phyloP scores from a whole-genome alignment of 2,888 invertebrate genomes.

The Drosophila macrospina region DNA sequence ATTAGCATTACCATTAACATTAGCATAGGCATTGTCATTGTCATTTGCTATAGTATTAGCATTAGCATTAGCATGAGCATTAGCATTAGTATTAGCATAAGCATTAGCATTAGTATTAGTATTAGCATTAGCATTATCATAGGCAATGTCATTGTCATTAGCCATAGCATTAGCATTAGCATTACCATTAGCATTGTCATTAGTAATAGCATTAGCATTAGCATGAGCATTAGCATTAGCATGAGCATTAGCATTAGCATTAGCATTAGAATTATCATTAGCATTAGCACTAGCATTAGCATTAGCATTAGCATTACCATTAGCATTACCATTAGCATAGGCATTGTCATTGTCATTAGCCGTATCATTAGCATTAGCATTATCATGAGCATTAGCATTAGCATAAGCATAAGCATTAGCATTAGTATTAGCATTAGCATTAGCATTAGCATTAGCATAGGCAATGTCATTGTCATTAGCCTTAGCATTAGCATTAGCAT shows the following conservation, averaged over 20 bases:
- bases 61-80: constrained; percentile 3
- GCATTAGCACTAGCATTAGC: background rate
- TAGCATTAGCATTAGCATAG: background rate
- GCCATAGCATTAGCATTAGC: background rate
- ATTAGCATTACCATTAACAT: background rate
- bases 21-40: background rate
- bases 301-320: background rate
- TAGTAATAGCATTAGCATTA: background rate
- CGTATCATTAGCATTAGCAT: background rate
- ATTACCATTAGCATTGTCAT: constrained; percentile 3
- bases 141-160: background rate
- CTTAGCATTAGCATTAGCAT: background rate
- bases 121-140: background rate
- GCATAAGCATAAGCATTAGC: background rate
- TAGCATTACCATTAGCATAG: background rate
- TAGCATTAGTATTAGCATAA: background rate
- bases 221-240: background rate
- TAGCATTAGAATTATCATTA: background rate
- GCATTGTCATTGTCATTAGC: too few species aligned
- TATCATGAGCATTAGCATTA: background rate
- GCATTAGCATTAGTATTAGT: background rate
- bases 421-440: background rate
- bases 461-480: too few species aligned
- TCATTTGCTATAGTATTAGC: background rate
- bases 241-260: background rate